These are phyloP conservation scores for Notolabrus celidotus DNA, from an alignment of 2,797 vertebrate genomes.

Conservation along the genomic window DNA sequence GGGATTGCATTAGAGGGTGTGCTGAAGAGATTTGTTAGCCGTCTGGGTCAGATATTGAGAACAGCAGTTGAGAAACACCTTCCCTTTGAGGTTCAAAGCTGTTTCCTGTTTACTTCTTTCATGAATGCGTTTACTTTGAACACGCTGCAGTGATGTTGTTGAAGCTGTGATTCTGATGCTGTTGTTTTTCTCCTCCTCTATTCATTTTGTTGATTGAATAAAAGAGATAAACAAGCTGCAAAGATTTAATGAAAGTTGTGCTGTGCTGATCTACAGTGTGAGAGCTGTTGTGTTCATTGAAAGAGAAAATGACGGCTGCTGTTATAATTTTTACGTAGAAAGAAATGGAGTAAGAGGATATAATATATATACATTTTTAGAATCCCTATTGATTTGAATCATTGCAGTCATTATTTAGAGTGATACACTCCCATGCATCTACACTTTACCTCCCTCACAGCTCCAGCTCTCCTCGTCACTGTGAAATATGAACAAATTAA, in stretches of 20 bases:
- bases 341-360: slow-evolving; percentile 19
- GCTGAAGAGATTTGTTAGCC: slow-evolving; percentile 52
- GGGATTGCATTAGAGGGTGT: slow-evolving; percentile 55
- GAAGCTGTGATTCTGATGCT: slow-evolving; percentile 46
- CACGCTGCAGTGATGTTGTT: slow-evolving; percentile 28
- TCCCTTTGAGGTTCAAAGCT: slow-evolving; percentile 55
- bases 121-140: slow-evolving; percentile 52
- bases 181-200: slow-evolving; percentile 24
- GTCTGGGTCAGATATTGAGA: slow-evolving; percentile 29
- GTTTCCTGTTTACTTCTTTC: slow-evolving; percentile 45
- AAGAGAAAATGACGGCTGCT: slow-evolving; percentile 49
- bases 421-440: slow-evolving; percentile 59
- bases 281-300: slow-evolving; percentile 54
- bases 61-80: slow-evolving; percentile 32
- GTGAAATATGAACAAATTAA: slow-evolving; percentile 66
- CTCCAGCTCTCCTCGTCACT: slow-evolving; percentile 54
- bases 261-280: slow-evolving; percentile 3
- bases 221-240: slow-evolving; percentile 44
- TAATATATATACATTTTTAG: slow-evolving; percentile 18
- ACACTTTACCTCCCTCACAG: slow-evolving; percentile 34
- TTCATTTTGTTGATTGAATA: slow-evolving; percentile 39
- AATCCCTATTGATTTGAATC: slow-evolving; percentile 60
- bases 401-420: slow-evolving; percentile 60
- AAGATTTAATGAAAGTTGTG: slow-evolving; percentile 51
- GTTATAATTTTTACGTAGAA: slow-evolving; percentile 9